Evolutionary conservation across 92 coral and sea anemone genomes (phyloP).

Genomic region (Phenganax marumi): DNA sequence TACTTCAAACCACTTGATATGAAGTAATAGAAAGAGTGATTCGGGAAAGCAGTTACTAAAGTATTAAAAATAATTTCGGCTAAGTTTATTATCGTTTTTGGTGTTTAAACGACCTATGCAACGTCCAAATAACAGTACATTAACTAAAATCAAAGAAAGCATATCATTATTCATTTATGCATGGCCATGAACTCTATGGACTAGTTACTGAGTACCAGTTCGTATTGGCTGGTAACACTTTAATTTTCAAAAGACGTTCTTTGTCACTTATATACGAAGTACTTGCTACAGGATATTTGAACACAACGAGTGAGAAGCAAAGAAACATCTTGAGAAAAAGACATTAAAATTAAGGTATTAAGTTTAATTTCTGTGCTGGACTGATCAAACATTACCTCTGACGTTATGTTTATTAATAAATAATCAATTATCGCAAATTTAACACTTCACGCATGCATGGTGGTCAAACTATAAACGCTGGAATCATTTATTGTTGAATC

Average conservation of each 20-base stretch:
- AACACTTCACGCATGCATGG: conserved; percentile 15
- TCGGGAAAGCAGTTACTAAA: no score
- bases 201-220: conserved; percentile 14
- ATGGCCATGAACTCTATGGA: neutral
- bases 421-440: neutral
- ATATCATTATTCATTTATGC: conserved; percentile 33
- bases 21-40: no score
- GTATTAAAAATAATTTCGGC: no score
- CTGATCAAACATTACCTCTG: neutral
- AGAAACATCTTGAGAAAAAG: neutral
- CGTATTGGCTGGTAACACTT: conserved; percentile 30
- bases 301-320: neutral
- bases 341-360: neutral
- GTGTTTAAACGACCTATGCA: neutral
- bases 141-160: neutral
- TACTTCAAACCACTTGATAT: no score
- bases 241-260: conserved; percentile 9
- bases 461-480: neutral
- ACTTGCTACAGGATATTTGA: neutral
- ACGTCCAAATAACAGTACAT: neutral
- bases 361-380: neutral
- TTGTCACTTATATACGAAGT: conserved; percentile 21
- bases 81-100: no score
- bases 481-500: neutral
- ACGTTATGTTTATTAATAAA: neutral